Conservation (phyloP, 2,888 invertebrate genomes). For the Chesias legatella region DNA sequence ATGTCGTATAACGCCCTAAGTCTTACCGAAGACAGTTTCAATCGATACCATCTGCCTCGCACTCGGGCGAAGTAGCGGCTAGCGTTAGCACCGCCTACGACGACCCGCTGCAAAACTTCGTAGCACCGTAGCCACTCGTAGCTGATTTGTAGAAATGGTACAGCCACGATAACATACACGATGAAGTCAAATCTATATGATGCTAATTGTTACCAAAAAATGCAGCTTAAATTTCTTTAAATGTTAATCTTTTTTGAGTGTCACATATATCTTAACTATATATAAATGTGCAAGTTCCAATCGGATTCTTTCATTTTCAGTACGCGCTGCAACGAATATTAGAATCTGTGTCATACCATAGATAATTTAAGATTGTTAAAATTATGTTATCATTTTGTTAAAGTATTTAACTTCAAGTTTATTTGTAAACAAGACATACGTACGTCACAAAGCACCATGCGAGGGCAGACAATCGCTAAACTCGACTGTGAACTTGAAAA, state of each 20-base stretch:
- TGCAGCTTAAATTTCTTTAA: too few relatives aligned
- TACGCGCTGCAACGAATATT: too few relatives aligned
- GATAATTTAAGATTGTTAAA: too few relatives aligned
- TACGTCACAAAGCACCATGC: constrained; percentile 3
- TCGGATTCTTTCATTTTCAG: too few relatives aligned
- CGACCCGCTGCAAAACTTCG: constrained; percentile 34
- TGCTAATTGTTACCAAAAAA: background rate
- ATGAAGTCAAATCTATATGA: background rate
- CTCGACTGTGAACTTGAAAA: constrained; percentile 67
- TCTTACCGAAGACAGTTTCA: constrained; percentile 44
- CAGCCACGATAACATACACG: constrained; percentile 10
- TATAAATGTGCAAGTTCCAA: too few relatives aligned
- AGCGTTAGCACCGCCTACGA: constrained; percentile 58
- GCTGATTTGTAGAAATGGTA: constrained; percentile 32
- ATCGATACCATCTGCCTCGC: constrained; percentile 55
- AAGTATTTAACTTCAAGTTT: too few relatives aligned
- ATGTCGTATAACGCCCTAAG: constrained; percentile 42
- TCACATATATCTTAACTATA: too few relatives aligned
- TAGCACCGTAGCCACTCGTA: constrained; percentile 24
- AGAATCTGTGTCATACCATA: too few relatives aligned
- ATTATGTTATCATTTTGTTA: too few relatives aligned
- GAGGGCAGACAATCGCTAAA: constrained; percentile 26
- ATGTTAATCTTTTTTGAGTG: too few relatives aligned
- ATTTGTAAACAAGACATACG: background rate
- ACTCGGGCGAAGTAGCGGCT: constrained; percentile 51